phyloP scores from a whole-genome alignment of 2,113 vertebrate species.

The Catharus fuscescens region DNA sequence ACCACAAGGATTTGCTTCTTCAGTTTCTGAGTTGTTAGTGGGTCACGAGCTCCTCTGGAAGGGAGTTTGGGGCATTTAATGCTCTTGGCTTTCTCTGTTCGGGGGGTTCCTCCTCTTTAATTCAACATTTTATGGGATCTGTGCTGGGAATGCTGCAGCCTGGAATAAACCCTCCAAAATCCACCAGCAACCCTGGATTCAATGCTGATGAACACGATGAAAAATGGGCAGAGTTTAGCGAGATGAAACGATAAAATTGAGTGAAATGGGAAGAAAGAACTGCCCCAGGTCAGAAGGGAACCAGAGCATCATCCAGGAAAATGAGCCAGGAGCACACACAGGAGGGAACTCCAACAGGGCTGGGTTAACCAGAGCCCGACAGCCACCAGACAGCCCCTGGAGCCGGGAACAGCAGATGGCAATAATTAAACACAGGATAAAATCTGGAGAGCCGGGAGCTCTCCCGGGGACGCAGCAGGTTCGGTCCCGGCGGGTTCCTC shows the following conservation, averaged over 20 bases:
- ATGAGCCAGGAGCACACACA: not conserved
- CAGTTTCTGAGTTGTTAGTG: not conserved
- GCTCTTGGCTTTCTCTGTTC: not conserved
- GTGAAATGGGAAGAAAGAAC: not conserved
- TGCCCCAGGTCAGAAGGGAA: not conserved
- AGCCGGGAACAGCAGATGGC: slow-evolving; percentile 30
- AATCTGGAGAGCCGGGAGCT: not conserved
- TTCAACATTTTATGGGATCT: rapidly evolving
- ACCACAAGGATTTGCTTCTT: not conserved
- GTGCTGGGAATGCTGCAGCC: not conserved
- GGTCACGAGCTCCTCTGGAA: not conserved
- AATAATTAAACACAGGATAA: slow-evolving; percentile 4
- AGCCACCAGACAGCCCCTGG: not conserved
- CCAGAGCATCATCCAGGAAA: not conserved
- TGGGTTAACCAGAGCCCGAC: not conserved
- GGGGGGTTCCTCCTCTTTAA: not conserved
- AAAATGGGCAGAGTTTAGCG: not conserved
- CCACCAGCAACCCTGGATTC: not conserved
- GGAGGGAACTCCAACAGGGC: not conserved
- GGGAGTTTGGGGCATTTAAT: not conserved
- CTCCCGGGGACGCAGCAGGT: not conserved
- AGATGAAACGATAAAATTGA: rapidly evolving
- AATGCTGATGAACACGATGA: rapidly evolving
- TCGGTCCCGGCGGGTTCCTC: not conserved
- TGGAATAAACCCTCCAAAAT: not conserved